Base-by-base conservation (phyloP, 2,888 invertebrate genomes). In the Volucella inflata region DNA sequence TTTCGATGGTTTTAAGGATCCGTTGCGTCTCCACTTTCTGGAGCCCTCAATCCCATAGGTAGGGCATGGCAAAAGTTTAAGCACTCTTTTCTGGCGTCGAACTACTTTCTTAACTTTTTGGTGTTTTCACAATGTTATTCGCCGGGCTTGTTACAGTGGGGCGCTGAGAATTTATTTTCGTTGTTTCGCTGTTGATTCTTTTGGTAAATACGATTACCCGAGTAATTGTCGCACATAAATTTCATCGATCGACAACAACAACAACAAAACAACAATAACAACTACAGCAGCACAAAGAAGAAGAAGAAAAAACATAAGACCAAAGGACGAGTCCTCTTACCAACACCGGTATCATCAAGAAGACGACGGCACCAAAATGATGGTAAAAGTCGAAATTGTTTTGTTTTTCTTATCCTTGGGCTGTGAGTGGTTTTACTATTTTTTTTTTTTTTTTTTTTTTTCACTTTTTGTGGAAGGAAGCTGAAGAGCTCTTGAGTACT, bases 1-100 rank as follows among this genome's bases (percentile, higher is more conserved):
- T 30, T 21, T 50, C 36, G 42, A 17, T 51, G 60, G 40, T 36
- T 42, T 59, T 67, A 50, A 70, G 57, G 70, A 81, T 44, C 57
- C 57, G 42, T 46, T 40, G 53, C 42, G 48, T 36, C 53, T 38
- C 16, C 59, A 30, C 30, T 30, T 30, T 30, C 6, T 30, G 30
- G 30, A 30, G 62, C 48, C 55, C 44, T 67, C 21, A 60, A 57
- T 77, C 50, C 30, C 17, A 40, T 64, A 62, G 55, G 11, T 8
- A 48, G 65, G 70, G 65, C 68, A 79, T 76, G 53, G 78, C 8
- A 59, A 79, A 80, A 83, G 84, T 84, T 84, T 65, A 30, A 84
- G 79, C 79, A 84, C 83, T 84, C 79, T 79, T 71, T 75, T 79
- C 60, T 80, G 84, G 84, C 84, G 84, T 80, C 80, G 80, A 53